Evolutionary conservation across 2,888 invertebrate genomes (phyloP), one percentile per base, ranked within the genome.

Genomic region (Masnerella sp.): DNA sequence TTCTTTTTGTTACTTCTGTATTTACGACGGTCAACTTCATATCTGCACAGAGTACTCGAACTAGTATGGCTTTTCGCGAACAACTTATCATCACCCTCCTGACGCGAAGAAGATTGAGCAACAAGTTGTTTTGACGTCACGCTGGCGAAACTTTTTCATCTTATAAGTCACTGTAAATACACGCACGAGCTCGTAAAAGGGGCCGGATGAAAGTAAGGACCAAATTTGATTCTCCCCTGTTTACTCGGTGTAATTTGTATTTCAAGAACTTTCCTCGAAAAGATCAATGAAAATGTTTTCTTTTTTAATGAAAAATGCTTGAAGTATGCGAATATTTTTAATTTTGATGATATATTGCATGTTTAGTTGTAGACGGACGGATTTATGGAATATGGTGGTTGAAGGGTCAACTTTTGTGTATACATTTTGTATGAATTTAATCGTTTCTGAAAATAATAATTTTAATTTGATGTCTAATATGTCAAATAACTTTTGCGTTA

Each of bases 111-210:
- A 75, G 65, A 78, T 77, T 77, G 74, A 77, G 78, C 78, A 78
- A 78, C 78, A 78, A 78, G 76, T 77, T 75, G 75, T 58, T 59
- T 72, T 75, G 64, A 72, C 64, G 68, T 75, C 67, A 71, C 25
- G 9, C 32, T 11, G 40, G 52, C 15, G 43, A 65, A 59, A 65
- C 43, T 69, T 65, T 69, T 73, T 73, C 64, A 71, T 59, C 49
- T 30, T 47, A 52, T 49, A 64, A 54, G 64, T 64, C 30, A 62
- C 40, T 43, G 12, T 51, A 32, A 9, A 51, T 22, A 34, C n/a
- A 25, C 12, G 18, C 5, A 28, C 11, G 11, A 20, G 12, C 2
- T 5, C 17, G 28, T 47, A 36, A 52, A 62, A 51, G 18, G 28
- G 28, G 34, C 7, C 47, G 18, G 43, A 56, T 17, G 43, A 30